These are phyloP conservation scores for Gallinago paraguaiae DNA, from an alignment of 2,113 vertebrate genomes.

Conservation along the genomic window DNA sequence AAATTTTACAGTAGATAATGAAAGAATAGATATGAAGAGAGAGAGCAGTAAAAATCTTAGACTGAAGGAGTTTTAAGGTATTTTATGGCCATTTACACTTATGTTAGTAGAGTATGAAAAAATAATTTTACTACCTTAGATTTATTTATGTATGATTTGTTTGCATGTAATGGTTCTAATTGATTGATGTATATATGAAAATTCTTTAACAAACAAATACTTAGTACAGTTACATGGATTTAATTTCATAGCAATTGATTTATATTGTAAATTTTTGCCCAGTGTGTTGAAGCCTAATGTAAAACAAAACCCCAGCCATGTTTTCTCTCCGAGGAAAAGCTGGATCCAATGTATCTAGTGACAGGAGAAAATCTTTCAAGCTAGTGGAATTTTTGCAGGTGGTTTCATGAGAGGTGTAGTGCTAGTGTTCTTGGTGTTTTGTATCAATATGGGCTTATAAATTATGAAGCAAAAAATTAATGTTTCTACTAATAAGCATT, in stretches of 20 bases:
- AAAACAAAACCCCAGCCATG: neutral
- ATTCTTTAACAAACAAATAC: neutral
- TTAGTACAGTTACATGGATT: neutral
- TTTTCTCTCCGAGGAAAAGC: neutral
- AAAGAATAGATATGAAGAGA: neutral
- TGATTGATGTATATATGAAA: neutral
- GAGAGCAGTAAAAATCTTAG: neutral
- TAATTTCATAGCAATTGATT: neutral
- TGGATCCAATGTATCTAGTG: neutral
- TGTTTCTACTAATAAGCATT: neutral
- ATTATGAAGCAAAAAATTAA: neutral
- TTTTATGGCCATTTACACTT: neutral
- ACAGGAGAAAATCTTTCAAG: neutral
- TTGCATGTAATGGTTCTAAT: neutral
- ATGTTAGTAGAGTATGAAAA: neutral
- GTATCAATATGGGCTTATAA: accelerated
- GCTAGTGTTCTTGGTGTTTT: neutral
- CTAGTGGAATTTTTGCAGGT: neutral
- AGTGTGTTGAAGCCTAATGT: neutral
- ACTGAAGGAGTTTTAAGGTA: neutral
- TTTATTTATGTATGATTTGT: neutral
- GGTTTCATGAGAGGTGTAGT: neutral
- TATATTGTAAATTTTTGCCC: neutral
- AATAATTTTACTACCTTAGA: neutral
- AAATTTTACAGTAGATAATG: neutral